A percentile compares a stretch with the other conserved stretches of the same genome.
Conservation (phyloP, 2,797 vertebrate species). For the Sebastes trivittatus region DNA sequence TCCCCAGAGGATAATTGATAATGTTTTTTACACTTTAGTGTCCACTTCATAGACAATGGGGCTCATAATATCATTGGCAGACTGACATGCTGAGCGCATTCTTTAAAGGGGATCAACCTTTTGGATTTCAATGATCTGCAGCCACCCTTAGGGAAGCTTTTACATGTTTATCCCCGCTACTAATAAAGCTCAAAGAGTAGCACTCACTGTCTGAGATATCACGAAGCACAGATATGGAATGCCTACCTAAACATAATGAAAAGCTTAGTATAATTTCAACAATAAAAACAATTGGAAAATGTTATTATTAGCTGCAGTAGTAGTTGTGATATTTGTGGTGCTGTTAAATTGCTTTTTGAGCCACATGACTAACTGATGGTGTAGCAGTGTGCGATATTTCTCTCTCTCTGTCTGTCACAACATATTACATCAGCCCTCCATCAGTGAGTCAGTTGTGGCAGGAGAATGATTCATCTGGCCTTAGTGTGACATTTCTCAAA, state of each 20-base stretch:
- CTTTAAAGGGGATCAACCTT: background rate
- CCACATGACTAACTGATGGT: background rate
- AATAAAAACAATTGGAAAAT: too few relatives aligned
- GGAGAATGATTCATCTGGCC: background rate
- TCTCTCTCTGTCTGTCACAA: slow-evolving; percentile 3
- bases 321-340: background rate
- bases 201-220: background rate
- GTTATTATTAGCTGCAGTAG: background rate
- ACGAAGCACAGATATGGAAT: background rate
- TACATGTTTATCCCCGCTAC: background rate
- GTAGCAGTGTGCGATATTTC: background rate
- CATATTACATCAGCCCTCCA: background rate
- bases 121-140: background rate
- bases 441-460: slow-evolving; percentile 1
- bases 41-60: background rate
- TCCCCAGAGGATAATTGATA: background rate
- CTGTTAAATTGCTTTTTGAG: background rate
- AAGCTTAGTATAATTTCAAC: too few relatives aligned
- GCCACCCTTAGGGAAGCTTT: background rate
- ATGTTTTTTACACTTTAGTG: background rate
- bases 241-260: background rate
- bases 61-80: background rate
- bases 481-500: background rate
- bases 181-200: background rate
- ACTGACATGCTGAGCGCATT: background rate